These are phyloP conservation scores for Brenthis hecate DNA, from an alignment of 2,888 invertebrate genomes.

Conservation along the genomic window DNA sequence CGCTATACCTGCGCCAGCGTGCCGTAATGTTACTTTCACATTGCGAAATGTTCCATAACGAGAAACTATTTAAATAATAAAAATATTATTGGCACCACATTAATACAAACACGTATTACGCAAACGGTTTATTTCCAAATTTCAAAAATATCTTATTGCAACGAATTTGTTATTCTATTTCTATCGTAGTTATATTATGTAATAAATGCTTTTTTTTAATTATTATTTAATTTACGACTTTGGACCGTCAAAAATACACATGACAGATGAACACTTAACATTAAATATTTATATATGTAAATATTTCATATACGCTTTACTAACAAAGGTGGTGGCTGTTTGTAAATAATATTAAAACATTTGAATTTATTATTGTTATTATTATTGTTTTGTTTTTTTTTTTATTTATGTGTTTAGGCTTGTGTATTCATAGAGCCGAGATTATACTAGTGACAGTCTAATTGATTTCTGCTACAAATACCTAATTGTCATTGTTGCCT, in stretches of 20 bases:
- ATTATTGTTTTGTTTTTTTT: conserved; percentile 46
- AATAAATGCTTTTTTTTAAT: conserved; percentile 29
- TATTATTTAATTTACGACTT: conserved; percentile 51
- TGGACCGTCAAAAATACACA: conserved; percentile 79
- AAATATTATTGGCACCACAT: conserved; percentile 28
- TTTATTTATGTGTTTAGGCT: conserved; percentile 45
- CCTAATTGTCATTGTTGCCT: not conserved
- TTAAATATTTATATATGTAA: conserved; percentile 43
- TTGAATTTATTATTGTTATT: conserved; percentile 46
- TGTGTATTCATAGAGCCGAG: conserved; percentile 65
- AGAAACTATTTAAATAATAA: conserved; percentile 35
- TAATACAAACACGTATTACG: conserved; percentile 9
- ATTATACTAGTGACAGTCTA: conserved; percentile 8
- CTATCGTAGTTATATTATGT: not conserved
- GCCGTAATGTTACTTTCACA: conserved; percentile 45
- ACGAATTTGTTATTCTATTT: not conserved
- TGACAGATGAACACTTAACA: conserved; percentile 51
- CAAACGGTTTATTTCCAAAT: conserved; percentile 1
- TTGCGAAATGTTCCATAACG: conserved; percentile 45
- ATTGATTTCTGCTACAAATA: not conserved
- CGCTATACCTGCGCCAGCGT: conserved; percentile 33
- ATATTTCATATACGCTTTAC: conserved; percentile 45
- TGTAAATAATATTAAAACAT: conserved; percentile 41
- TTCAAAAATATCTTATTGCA: not conserved
- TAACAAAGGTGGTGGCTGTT: conserved; percentile 71